Conservation (phyloP, 2,888 invertebrate species). For the Rotaria macrura region DNA sequence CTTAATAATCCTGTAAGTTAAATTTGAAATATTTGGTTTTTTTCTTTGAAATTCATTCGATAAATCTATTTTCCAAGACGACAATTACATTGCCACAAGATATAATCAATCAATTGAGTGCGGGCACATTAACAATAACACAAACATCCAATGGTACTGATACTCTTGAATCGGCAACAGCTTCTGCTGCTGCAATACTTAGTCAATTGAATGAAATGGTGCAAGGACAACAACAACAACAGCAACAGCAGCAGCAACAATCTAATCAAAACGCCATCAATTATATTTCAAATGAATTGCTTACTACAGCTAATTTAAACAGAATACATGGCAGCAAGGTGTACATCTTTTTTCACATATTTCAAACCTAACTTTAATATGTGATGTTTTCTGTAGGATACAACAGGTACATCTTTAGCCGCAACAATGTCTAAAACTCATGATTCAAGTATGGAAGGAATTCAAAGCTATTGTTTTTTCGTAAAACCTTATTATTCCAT, state of each 20-base stretch:
- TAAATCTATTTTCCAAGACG: background rate
- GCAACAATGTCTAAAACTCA: background rate
- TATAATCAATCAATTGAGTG: background rate
- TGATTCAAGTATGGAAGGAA: background rate
- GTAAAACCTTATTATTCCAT: background rate
- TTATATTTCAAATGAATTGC: no score
- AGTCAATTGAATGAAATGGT: slow-evolving; percentile 17
- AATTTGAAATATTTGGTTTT: background rate
- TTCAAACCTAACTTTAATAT: background rate
- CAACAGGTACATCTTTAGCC: background rate
- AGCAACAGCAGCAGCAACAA: no score
- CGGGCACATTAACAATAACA: background rate
- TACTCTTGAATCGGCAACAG: background rate
- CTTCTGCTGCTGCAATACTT: slow-evolving; percentile 3
- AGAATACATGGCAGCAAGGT: background rate
- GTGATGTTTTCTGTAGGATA: background rate
- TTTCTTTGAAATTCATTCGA: background rate
- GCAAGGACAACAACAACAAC: background rate
- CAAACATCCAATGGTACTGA: background rate
- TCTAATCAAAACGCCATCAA: background rate
- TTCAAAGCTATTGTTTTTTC: background rate
- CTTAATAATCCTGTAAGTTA: background rate
- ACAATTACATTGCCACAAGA: slow-evolving; percentile 4
- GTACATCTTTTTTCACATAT: background rate
- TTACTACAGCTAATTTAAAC: background rate